Conservation (phyloP, 1,140 invertebrate genomes). For the Cyrtorhinus lividipennis region DNA sequence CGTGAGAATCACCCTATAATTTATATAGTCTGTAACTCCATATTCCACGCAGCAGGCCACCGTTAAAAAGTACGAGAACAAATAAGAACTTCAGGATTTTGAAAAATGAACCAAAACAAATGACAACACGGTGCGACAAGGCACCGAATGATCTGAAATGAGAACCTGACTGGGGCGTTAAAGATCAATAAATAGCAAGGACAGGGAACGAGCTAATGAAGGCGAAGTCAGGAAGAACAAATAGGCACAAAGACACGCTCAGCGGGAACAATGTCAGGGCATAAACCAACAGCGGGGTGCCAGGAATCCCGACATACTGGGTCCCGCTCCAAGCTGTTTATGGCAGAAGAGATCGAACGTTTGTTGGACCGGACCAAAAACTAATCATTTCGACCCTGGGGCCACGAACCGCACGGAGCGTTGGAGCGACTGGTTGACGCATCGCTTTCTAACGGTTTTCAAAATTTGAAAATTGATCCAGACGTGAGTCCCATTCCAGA, state of each 20-base stretch:
- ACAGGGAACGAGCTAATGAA: neutral
- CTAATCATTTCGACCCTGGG: neutral
- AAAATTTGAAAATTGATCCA: too few relatives aligned
- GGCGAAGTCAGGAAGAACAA: constrained; percentile 2
- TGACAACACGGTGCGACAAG: neutral
- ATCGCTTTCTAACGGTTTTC: neutral
- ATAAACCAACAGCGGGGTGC: constrained; percentile 6
- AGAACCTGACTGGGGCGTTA: neutral
- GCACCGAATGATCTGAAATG: neutral
- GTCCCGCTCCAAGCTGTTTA: neutral
- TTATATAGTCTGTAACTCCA: too few relatives aligned
- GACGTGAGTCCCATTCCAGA: too few relatives aligned
- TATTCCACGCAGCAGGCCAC: too few relatives aligned
- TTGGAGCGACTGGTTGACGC: neutral
- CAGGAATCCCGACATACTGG: neutral
- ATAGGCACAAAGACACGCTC: constrained; percentile 3
- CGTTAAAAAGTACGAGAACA: too few relatives aligned
- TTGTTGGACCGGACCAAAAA: neutral
- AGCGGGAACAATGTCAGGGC: neutral
- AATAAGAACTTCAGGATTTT: too few relatives aligned
- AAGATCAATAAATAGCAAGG: neutral
- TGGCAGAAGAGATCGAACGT: neutral
- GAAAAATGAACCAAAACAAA: neutral
- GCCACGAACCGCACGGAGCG: neutral
- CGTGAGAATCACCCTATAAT: too few relatives aligned